Conservation (phyloP, 2,888 invertebrate species). For the Sminthurides aquaticus region DNA sequence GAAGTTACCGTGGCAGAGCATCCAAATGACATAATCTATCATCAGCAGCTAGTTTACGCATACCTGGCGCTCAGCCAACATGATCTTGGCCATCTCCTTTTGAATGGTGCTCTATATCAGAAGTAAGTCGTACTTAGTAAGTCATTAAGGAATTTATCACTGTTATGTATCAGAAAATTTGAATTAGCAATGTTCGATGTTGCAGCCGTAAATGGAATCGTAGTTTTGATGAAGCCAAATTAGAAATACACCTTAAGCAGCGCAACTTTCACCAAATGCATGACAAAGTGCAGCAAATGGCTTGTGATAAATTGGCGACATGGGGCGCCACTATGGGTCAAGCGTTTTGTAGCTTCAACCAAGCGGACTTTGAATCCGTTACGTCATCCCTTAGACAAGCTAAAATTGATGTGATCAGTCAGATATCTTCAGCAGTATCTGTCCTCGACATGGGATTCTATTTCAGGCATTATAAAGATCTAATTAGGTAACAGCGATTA, state of each 20-base stretch:
- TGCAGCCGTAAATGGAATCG: slow-evolving; percentile 49
- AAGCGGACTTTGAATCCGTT: neutral
- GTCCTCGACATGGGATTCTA: slow-evolving; percentile 21
- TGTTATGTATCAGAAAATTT: slow-evolving; percentile 11
- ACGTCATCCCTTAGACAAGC: neutral
- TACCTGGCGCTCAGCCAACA: slow-evolving; percentile 80
- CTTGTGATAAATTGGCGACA: slow-evolving; percentile 15
- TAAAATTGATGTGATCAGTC: slow-evolving; percentile 3
- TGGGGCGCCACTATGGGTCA: slow-evolving; percentile 9
- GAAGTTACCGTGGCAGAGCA: slow-evolving; percentile 66
- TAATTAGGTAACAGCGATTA: slow-evolving; percentile 14
- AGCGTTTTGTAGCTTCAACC: slow-evolving; percentile 2
- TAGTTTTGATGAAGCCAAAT: slow-evolving; percentile 18
- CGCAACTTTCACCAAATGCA: neutral
- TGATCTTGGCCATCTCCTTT: slow-evolving; percentile 68
- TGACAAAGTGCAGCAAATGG: neutral
- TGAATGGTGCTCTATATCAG: slow-evolving; percentile 60
- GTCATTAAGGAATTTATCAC: neutral
- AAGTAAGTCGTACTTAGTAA: slow-evolving; percentile 45
- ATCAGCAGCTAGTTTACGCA: slow-evolving; percentile 73
- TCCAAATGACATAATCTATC: slow-evolving; percentile 45
- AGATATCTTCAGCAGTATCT: slow-evolving; percentile 9
- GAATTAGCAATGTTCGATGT: slow-evolving; percentile 1
- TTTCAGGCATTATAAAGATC: slow-evolving; percentile 21
- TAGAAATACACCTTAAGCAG: slow-evolving; percentile 16